phyloP scores from a whole-genome alignment of 2,888 invertebrate species.

The Anarsia innoxiella region DNA sequence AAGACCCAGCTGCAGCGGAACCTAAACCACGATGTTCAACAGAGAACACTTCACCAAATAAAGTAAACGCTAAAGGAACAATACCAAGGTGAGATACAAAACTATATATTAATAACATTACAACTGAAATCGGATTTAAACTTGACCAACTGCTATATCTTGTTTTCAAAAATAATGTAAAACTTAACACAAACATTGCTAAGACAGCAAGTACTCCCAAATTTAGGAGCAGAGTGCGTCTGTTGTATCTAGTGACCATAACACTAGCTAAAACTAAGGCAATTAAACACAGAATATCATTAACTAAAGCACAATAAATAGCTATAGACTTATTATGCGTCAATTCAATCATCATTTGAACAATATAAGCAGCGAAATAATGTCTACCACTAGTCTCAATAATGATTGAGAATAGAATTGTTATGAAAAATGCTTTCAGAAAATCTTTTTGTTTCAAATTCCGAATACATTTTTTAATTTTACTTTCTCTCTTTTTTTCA shows the following conservation, averaged over 20 bases:
- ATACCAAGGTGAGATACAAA: slow-evolving; percentile 29
- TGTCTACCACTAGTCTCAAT: slow-evolving; percentile 33
- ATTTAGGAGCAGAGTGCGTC: slow-evolving; percentile 30
- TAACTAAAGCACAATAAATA: slow-evolving; percentile 29
- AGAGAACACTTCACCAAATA: slow-evolving; percentile 36
- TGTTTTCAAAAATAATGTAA: slow-evolving; percentile 18
- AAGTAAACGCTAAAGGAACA: slow-evolving; percentile 27
- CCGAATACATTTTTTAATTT: neutral
- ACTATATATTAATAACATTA: slow-evolving; percentile 28
- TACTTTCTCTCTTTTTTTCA: slow-evolving; percentile 1
- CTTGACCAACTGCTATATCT: no score
- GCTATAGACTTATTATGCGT: slow-evolving; percentile 27
- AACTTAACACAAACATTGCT: slow-evolving; percentile 28
- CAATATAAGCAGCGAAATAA: slow-evolving; percentile 30
- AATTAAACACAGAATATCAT: slow-evolving; percentile 27
- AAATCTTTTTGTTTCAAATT: no score
- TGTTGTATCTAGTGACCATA: slow-evolving; percentile 25
- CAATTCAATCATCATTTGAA: slow-evolving; percentile 32
- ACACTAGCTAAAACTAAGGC: slow-evolving; percentile 26
- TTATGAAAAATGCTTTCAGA: slow-evolving; percentile 28
- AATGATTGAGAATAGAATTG: slow-evolving; percentile 25
- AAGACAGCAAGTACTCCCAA: slow-evolving; percentile 24
- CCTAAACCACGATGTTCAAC: slow-evolving; percentile 34
- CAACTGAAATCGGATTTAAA: slow-evolving; percentile 26
- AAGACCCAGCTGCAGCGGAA: slow-evolving; percentile 26